Evolutionary conservation across 2,113 vertebrate species (phyloP).

Genomic region (Athene noctua): DNA sequence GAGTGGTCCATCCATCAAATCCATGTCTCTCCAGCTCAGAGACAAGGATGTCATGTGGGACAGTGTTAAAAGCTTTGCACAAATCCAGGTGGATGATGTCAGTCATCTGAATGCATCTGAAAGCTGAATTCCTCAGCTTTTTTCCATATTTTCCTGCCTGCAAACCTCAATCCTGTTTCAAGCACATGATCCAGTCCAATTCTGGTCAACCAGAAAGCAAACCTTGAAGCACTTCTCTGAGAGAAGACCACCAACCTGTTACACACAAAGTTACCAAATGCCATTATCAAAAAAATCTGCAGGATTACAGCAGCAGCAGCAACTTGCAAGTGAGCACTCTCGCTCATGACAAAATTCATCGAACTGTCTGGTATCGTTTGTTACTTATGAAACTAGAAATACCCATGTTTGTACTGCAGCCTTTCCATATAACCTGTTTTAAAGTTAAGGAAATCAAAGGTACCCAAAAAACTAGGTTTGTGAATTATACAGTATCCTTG

Average conservation of each 20-base stretch:
- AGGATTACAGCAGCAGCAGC: neutral
- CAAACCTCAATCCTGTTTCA: neutral
- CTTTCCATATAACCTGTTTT: neutral
- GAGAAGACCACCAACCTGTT: neutral
- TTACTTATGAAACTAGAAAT: neutral
- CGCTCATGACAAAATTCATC: neutral
- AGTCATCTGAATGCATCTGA: too few species aligned
- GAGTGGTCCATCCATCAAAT: too few species aligned
- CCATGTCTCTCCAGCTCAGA: too few species aligned
- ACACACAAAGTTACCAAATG: neutral
- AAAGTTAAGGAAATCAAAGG: neutral
- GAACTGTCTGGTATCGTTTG: neutral
- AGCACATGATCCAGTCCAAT: neutral
- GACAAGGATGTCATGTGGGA: too few species aligned
- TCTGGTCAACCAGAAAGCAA: neutral
- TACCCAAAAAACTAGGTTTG: neutral
- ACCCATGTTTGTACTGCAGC: neutral
- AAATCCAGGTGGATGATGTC: too few species aligned
- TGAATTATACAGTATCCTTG: conserved; percentile 3
- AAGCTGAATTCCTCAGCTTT: neutral
- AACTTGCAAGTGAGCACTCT: neutral
- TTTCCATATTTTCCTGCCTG: neutral
- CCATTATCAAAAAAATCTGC: neutral
- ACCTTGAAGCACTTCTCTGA: neutral
- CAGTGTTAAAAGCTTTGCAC: too few species aligned